Percentiles rank a stretch among this genome's conserved stretches.
Conservation (phyloP, 2,888 invertebrate species). For the Heliconius erato region DNA sequence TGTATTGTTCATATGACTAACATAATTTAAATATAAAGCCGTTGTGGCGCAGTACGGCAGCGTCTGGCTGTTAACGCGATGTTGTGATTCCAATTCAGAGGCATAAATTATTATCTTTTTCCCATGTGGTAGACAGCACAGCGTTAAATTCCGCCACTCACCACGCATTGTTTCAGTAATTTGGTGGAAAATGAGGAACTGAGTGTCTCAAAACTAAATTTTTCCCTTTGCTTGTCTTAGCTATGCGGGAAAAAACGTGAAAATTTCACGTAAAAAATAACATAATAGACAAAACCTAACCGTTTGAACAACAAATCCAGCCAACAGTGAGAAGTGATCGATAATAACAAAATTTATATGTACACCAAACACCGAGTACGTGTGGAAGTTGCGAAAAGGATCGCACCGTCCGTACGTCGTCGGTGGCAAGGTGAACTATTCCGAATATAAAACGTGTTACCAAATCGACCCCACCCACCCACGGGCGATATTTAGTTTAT, state of each 20-base stretch:
- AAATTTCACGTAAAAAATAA: background rate
- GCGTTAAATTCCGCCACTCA: too few relatives aligned
- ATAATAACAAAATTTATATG: conserved; percentile 43
- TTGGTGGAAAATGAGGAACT: background rate
- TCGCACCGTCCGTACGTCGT: conserved; percentile 40
- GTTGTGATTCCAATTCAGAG: background rate
- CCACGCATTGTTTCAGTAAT: background rate
- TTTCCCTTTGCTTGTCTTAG: background rate
- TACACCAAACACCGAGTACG: conserved; percentile 32
- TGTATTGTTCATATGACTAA: conserved; percentile 2
- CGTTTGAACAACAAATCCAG: background rate
- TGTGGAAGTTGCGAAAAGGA: conserved; percentile 52
- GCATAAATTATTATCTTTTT: too few relatives aligned
- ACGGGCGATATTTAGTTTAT: conserved; percentile 49
- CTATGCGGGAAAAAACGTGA: background rate
- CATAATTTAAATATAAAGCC: background rate
- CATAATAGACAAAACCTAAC: background rate
- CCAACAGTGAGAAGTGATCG: background rate
- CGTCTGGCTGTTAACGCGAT: background rate
- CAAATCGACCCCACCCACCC: conserved; percentile 53
- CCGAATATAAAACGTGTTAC: conserved; percentile 53
- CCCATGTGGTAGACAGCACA: background rate
- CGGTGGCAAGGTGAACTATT: conserved; percentile 48
- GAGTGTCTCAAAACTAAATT: background rate
- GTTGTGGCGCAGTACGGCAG: too few relatives aligned